Conservation (phyloP, 2,888 invertebrate genomes). For the Trachelus stipa region DNA sequence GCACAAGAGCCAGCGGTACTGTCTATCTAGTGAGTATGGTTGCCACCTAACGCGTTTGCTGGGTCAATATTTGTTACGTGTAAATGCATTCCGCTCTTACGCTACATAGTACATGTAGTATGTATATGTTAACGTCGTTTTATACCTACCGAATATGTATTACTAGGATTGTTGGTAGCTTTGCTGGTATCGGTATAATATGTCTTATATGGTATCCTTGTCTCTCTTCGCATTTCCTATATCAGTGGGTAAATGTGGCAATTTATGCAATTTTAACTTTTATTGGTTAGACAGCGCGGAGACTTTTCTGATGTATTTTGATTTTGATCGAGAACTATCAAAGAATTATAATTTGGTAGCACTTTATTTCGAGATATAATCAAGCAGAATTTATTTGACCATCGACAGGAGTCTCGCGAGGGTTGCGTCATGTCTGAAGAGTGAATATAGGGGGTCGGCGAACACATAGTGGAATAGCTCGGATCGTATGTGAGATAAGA, state of each 20-base stretch:
- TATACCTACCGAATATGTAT: neutral
- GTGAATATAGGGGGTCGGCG: neutral
- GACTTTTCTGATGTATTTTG: neutral
- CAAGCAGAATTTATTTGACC: conserved; percentile 50
- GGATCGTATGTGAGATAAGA: neutral
- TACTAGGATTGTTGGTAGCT: neutral
- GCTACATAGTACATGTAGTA: neutral
- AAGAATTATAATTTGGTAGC: neutral
- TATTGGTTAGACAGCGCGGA: neutral
- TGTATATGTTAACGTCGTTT: conserved; percentile 9
- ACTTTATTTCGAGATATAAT: conserved; percentile 22
- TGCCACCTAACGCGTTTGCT: conserved; percentile 31
- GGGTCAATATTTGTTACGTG: conserved; percentile 37
- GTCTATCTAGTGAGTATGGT: conserved; percentile 7
- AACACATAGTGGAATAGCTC: neutral
- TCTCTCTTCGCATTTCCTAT: neutral
- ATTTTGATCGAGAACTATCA: neutral
- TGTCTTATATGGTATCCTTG: neutral
- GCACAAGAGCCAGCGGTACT: conserved; percentile 11
- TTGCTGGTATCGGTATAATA: neutral
- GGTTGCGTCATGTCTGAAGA: conserved; percentile 30
- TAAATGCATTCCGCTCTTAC: conserved; percentile 1
- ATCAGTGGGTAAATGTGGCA: neutral
- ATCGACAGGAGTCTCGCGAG: conserved; percentile 45
- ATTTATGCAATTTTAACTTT: neutral